Evolutionary conservation across 2,888 invertebrate genomes (phyloP), one percentile per base, ranked within the genome.

Genomic region (Mesorhabditis belari): DNA sequence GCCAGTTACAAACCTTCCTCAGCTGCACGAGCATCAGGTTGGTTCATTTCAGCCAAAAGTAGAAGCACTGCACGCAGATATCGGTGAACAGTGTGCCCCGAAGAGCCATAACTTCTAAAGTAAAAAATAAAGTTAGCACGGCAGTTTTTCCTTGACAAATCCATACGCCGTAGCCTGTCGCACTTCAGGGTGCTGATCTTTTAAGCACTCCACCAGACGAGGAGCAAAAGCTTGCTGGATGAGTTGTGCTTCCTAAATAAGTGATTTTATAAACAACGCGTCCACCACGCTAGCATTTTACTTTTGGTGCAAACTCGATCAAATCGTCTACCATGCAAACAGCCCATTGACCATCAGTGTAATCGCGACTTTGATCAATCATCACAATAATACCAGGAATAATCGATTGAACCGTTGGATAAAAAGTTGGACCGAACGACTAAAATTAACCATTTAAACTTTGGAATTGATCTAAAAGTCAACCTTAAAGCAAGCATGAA

Each of bases 261-360:
- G 28, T 21, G 61, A 62, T 24, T 44, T 35, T 35, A n/a, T 17
- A n/a, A n/a, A 35, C n/a, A 12, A 54, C 2, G 12, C 12, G 12
- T 12, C 17, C n/a, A n/a, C n/a, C n/a, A n/a, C n/a, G n/a, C n/a
- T n/a, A 25, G 26, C 23, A 17, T 4, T 57, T 19, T 12, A 59
- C 64, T 29, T 58, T 53, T 24, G 58, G 60, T 5, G 66, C 63
- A 81, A 88, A 91, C 83, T 94, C 98, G 75, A 98, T 90, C 23
- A 96, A 88, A 82, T 99, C 98, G 82, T 98, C 98, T 82, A 95
- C 95, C 58, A 96, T 90, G 82, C 98, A 99, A 29, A 98, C 85
- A 17, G 91, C 93, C 96, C 96, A 98, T 82, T 99, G 98, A 65
- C 89, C 88, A 83, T 99, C 96, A 19, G 93, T 88, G 87, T 90